Percentiles rank a stretch among this genome's conserved stretches.
Evolutionary conservation across 2,888 invertebrate species (phyloP).

Genomic region (Imbricaverruca yamaguchii): DNA sequence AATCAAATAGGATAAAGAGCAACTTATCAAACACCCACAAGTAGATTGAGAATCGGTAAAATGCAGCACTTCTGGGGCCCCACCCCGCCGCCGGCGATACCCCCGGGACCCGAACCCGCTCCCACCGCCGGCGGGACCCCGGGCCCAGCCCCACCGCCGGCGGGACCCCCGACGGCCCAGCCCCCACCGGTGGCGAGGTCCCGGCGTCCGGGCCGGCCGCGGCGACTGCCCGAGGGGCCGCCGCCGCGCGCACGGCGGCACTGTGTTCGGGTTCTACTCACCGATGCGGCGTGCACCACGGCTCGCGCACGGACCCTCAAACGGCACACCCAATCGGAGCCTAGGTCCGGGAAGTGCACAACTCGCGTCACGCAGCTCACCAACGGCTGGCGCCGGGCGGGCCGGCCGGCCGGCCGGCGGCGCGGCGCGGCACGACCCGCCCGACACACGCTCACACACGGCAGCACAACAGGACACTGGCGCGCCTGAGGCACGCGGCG

Average conservation of each 20-base stretch:
- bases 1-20: not conserved
- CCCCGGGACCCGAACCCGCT: not conserved
- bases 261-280: not conserved
- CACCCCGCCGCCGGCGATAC: not conserved
- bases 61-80: too few species aligned
- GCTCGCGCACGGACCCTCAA: not conserved
- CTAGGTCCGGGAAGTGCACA: constrained; percentile 10
- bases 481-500: too few species aligned
- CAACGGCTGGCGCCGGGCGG: not conserved
- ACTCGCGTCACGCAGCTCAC: constrained; percentile 12
- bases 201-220: too few species aligned
- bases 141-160: too few species aligned
- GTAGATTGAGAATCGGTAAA: too few species aligned
- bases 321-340: constrained; percentile 17
- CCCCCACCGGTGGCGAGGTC: too few species aligned
- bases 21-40: too few species aligned
- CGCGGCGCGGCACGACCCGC: not conserved
- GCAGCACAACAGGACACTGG: too few species aligned
- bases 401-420: not conserved
- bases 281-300: not conserved
- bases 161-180: too few species aligned
- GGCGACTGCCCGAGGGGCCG: too few species aligned
- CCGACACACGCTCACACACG: not conserved
- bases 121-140: not conserved
- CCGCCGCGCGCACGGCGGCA: too few species aligned